Conservation (phyloP, 2,113 vertebrate genomes). For the Speoplatyrhinus poulsoni region DNA sequence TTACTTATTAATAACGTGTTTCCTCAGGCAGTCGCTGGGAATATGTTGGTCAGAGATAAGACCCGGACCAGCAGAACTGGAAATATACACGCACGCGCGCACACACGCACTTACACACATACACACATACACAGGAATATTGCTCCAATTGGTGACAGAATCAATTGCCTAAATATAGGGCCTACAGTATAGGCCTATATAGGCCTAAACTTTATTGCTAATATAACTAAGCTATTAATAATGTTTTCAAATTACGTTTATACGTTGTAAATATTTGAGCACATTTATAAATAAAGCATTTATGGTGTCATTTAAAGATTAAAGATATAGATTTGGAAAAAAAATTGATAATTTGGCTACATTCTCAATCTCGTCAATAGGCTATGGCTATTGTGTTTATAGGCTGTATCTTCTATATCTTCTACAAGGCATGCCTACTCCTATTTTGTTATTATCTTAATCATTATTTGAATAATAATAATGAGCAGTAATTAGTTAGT, state of each 20-base stretch:
- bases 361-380: background rate
- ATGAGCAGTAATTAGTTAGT: background rate
- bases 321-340: background rate
- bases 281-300: background rate
- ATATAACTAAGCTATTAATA: slow-evolving; percentile 6
- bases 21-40: slow-evolving; percentile 94
- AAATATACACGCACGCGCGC: too few relatives aligned
- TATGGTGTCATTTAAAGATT: background rate
- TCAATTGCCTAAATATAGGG: background rate
- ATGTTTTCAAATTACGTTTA: background rate
- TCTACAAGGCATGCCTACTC: background rate
- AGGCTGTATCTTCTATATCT: background rate
- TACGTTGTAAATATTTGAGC: background rate
- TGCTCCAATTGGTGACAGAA: slow-evolving; percentile 10
- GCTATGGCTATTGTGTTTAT: background rate
- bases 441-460: background rate
- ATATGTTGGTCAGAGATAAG: slow-evolving; percentile 99
- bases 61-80: slow-evolving; percentile 34
- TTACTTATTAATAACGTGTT: slow-evolving; percentile 99
- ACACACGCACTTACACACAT: too few relatives aligned
- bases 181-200: background rate
- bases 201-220: background rate
- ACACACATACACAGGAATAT: background rate
- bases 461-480: background rate
- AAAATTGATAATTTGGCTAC: background rate